A percentile compares a stretch with the other conserved stretches of the same genome.
phyloP scores from a whole-genome alignment of 2,113 vertebrate genomes.

The Ursus arctos region DNA sequence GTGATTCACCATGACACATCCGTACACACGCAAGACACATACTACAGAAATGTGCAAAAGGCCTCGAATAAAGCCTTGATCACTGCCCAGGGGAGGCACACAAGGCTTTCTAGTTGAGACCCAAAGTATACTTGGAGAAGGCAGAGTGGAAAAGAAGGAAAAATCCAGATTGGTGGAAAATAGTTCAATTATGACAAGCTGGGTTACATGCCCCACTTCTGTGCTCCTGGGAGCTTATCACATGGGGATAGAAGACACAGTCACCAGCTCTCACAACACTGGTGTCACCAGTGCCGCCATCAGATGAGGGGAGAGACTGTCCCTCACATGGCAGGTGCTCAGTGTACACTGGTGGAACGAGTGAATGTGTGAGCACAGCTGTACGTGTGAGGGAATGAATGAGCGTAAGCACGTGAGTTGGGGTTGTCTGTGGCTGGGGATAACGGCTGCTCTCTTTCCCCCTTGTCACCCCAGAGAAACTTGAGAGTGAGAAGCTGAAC shows the following conservation, averaged over 20 bases:
- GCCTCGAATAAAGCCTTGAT: neutral
- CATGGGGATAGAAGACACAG: neutral
- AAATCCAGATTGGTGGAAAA: neutral
- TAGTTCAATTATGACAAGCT: neutral
- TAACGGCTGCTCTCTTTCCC: constrained; percentile 62
- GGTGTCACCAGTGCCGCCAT: neutral
- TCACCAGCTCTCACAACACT: neutral
- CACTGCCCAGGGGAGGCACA: neutral
- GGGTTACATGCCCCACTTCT: neutral
- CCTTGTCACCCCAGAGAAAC: constrained; percentile 89
- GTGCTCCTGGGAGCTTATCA: neutral
- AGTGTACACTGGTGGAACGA: accelerated
- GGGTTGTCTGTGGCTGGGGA: neutral
- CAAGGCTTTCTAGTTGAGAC: neutral
- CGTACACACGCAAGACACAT: neutral
- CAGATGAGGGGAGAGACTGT: neutral
- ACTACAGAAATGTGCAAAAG: neutral
- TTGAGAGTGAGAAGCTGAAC: constrained; percentile 94
- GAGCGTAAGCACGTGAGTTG: neutral
- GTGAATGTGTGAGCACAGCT: neutral
- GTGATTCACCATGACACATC: neutral
- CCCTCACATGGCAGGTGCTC: neutral
- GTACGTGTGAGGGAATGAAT: neutral
- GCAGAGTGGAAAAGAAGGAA: neutral
- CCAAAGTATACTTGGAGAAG: neutral